These are phyloP conservation scores for Sebastes ruberrimus DNA, from an alignment of 2,797 vertebrate genomes.

Conservation along the genomic window DNA sequence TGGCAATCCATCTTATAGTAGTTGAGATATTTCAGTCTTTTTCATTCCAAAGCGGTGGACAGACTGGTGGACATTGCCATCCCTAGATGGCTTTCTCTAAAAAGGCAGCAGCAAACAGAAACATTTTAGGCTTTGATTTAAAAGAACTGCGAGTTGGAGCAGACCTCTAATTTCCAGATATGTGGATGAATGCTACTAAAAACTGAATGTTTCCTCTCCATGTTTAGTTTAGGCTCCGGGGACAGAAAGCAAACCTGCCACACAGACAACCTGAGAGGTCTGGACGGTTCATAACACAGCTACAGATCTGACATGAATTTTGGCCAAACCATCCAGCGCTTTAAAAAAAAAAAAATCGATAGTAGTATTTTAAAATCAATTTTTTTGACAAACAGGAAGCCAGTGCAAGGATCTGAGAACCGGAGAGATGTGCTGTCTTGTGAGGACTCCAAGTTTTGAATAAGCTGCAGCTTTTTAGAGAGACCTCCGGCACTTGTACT, in stretches of 20 bases:
- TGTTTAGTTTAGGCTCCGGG: background rate
- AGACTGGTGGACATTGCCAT: background rate
- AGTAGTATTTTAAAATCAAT: constrained; percentile 8
- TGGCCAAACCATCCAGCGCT: constrained; percentile 7
- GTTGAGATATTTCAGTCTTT: background rate
- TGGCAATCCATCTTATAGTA: background rate
- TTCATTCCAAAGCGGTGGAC: background rate
- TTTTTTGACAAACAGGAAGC: constrained; percentile 6
- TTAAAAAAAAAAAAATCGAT: constrained; percentile 1
- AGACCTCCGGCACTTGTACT: background rate
- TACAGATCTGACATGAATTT: background rate
- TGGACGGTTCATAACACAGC: constrained; percentile 2
- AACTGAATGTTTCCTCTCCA: background rate
- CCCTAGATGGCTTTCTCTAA: background rate
- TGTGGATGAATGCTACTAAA: background rate
- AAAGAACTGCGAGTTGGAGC: background rate
- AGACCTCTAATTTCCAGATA: background rate
- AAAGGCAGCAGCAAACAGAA: background rate
- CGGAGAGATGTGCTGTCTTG: background rate
- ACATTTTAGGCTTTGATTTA: background rate
- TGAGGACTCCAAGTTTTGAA: background rate
- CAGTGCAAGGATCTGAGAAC: background rate
- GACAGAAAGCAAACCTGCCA: background rate
- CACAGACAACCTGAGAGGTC: background rate
- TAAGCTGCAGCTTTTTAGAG: constrained; percentile 2